Conservation (phyloP, 2,888 invertebrate species). For the Argyra leucocephala region DNA sequence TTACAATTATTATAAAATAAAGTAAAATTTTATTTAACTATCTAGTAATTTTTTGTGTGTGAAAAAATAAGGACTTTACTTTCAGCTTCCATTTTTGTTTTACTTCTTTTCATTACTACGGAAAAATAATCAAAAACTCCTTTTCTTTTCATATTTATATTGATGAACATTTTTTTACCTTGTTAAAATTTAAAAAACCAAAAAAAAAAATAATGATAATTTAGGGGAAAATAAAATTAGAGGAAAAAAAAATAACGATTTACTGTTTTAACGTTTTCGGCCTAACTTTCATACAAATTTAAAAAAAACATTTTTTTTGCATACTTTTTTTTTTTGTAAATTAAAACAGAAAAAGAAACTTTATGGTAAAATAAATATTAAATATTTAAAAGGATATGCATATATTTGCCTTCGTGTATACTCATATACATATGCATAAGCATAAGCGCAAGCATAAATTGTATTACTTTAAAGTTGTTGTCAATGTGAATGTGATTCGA, state of each 20-base stretch:
- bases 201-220: not conserved
- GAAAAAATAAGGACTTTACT: no score
- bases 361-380: not conserved
- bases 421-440: not conserved
- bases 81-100: no score
- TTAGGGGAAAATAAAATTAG: not conserved
- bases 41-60: no score
- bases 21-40: no score
- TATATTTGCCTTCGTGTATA: no score
- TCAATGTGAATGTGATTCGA: no score
- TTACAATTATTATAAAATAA: no score
- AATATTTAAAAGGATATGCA: not conserved
- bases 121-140: no score
- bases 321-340: not conserved
- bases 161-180: not conserved
- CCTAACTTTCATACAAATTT: not conserved
- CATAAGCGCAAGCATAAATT: no score
- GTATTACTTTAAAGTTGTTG: no score
- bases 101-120: no score
- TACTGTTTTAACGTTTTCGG: not conserved
- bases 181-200: not conserved
- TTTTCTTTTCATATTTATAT: not conserved
- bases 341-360: not conserved
- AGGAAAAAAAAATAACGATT: not conserved
- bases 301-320: not conserved